phyloP scores from a whole-genome alignment of 2,113 vertebrate species.

The Siphamia tubifer region DNA sequence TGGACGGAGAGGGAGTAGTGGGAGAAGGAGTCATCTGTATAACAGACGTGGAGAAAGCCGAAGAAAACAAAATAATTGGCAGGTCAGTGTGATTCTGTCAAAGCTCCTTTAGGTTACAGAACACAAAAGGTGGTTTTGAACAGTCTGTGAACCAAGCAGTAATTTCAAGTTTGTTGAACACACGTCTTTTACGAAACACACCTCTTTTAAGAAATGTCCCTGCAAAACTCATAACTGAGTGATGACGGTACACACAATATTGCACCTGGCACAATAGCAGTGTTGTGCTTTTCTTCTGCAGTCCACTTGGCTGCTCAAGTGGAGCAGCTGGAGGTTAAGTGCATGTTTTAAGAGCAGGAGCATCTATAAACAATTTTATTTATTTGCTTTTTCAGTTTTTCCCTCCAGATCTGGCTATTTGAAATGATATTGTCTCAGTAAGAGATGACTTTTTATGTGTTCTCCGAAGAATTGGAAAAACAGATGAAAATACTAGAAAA shows the following conservation, averaged over 20 bases:
- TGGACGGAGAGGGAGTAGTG: conserved; percentile 95
- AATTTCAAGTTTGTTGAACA: not conserved
- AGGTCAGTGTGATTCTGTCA: not conserved
- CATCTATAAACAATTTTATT: conserved; percentile 13
- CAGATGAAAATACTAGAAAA: not conserved
- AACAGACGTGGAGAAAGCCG: not conserved
- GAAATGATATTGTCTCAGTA: not conserved
- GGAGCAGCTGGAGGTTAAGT: conserved; percentile 30
- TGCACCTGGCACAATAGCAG: conserved; percentile 2
- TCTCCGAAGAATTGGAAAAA: not conserved
- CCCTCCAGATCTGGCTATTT: not conserved
- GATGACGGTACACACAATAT: not conserved
- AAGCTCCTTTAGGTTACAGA: not conserved
- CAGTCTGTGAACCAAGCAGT: not conserved
- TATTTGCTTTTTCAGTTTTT: not conserved
- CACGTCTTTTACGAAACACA: too few relatives aligned
- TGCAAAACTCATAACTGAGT: not conserved
- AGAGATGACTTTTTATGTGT: not conserved
- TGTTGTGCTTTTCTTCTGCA: conserved; percentile 14
- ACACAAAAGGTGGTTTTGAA: not conserved
- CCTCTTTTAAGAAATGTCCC: not conserved
- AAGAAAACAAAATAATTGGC: not conserved
- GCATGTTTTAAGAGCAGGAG: conserved; percentile 49
- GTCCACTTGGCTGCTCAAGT: conserved; percentile 34
- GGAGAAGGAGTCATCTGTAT: conserved; percentile 91